Conservation (phyloP, 2,888 invertebrate genomes). For the Lasioglossum malachurum region DNA sequence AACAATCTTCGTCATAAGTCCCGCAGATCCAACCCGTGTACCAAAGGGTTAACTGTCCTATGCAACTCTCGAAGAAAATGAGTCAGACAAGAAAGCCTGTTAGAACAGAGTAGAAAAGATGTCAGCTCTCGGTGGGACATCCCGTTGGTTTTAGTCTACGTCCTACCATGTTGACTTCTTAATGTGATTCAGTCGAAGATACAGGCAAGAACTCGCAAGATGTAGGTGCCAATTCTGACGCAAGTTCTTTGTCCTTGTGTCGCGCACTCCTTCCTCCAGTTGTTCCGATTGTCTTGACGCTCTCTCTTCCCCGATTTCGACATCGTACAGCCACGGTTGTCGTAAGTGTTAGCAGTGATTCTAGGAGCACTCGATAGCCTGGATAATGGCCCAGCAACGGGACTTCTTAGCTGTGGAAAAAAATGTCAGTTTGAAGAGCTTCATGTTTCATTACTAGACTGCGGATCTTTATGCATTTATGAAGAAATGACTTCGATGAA, state of each 20-base stretch:
- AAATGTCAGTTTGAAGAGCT: neutral
- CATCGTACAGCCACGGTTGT: constrained; percentile 45
- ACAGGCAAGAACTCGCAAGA: constrained; percentile 79
- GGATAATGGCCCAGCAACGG: constrained; percentile 43
- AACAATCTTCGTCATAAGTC: too few species aligned
- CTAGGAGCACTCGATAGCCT: constrained; percentile 71
- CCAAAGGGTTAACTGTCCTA: neutral
- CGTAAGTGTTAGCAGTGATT: constrained; percentile 46
- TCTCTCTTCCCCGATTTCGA: constrained; percentile 77
- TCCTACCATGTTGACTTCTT: neutral
- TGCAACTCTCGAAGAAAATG: neutral
- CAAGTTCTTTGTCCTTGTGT: constrained; percentile 79
- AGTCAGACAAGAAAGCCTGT: neutral
- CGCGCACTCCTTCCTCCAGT: constrained; percentile 80
- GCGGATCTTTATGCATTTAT: too few species aligned
- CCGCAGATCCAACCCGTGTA: too few species aligned
- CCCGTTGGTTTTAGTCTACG: neutral
- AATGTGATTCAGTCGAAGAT: constrained; percentile 79
- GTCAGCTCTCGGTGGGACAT: neutral
- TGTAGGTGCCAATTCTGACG: constrained; percentile 79
- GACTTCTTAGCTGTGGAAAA: constrained; percentile 34
- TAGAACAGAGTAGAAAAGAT: neutral
- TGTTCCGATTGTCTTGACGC: constrained; percentile 80
- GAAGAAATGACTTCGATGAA: too few species aligned
- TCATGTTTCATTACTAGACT: too few species aligned